Evolutionary conservation across 2,888 invertebrate genomes (phyloP), one percentile per base, ranked within the genome.

Genomic region (Apodemia zela): DNA sequence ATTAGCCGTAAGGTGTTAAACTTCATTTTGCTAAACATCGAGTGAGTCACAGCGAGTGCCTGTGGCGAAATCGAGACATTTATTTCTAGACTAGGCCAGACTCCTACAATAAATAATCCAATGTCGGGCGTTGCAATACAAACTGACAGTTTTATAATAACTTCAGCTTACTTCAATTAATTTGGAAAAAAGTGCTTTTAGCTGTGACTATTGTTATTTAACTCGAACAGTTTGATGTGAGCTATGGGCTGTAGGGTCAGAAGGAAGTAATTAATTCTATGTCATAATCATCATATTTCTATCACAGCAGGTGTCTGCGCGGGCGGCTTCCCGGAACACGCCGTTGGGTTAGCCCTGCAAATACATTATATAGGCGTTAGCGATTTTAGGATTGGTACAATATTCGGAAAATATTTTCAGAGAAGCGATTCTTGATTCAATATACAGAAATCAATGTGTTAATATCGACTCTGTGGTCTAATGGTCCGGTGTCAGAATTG

Each of bases 261-360:
- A 84, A 86, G 87, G 89, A 89, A 88, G 86, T 84, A 87, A 89
- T 88, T 87, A 87, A 86, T 88, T 78, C 80, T 81, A 80, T 78
- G 81, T 81, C 83, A 84, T 87, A 87, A 87, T 87, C 85, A 86
- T 87, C 87, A 84, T 79, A 78, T 79, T 75, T 76, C 78, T 81
- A 84, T 77, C 88, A 69, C 87, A 84, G 87, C 89, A 86, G 89
- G 87, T 86, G 87, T 82, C 78, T 75, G 77, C 71, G 73, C 70
- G 71, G 73, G 71, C 72, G 77, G 74, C 80, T 87, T 86, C 78
- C 73, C 68, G 71, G 78, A 76, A 77, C 70, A 71, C 65, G 17
- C 18, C 8, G 13, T 21, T 21, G 58, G 18, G 47, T 35, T 47
- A 58, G 59, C 59, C 15, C 45, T 29, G 57, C 42, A 54, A 17